Evolutionary conservation across 1,140 invertebrate species (phyloP), one percentile per base, ranked within the genome.

Genomic region (Nasonia vitripennis): DNA sequence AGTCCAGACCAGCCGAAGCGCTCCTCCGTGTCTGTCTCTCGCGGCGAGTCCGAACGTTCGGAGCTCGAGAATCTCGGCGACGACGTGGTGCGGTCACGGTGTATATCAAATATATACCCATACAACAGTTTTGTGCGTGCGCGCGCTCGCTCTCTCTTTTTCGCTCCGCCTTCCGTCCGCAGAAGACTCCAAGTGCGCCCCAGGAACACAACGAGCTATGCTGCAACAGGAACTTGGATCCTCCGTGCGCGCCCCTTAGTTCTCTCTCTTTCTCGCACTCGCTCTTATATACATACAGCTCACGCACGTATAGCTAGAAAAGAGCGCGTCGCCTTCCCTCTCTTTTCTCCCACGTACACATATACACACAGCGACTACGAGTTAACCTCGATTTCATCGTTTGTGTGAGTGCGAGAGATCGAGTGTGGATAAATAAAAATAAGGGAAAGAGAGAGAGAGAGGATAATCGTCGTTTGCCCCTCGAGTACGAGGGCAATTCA

Each of bases 71-170:
- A 17, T 62, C 20, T 62, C 71, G 48, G 87, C 84, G 80, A 82
- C 77, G 31, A 81, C 3, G 51, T 78, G 73, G 48, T 83, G 55
- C 55, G 55, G 55, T 62, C 55, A 17, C 55, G 55, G 55, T n/a
- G 55, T 62, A 62, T n/a, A 45, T 9, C 7, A 1, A 45, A 11
- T 51, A 51, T 51, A 51, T 17, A 51, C 17, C 55, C 17, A 17
- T 3, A n/a, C 14, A 62, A n/a, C 20, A n/a, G 55, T 62, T 62
- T 17, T 62, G 55, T 86, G 93, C 93, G 94, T 95, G 96, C 96
- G 93, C 94, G 31, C 96, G 37, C 98, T 98, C 94, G 98, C 98
- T 89, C 97, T 68, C 55, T 5, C 2, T 62, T 14, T 5, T 34
- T 80, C n/a, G 9, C 27, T 11, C 1, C 31, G 0, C 31, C 11